Percentiles rank a stretch among this genome's conserved stretches.
phyloP scores from a whole-genome alignment of 2,888 invertebrate genomes.

The Epicampocera succincta region DNA sequence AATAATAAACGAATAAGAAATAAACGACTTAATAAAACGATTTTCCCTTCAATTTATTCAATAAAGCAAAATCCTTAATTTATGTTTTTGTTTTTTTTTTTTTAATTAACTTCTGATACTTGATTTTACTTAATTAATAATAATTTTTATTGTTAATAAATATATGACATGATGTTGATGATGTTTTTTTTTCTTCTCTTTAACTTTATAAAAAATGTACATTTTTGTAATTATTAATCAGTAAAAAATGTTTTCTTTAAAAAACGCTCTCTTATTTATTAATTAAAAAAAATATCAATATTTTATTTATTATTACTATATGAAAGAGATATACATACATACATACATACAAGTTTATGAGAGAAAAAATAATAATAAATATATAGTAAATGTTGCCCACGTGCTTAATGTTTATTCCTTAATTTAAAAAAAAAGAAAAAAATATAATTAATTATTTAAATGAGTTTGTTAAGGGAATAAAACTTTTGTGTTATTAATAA shows the following conservation, averaged over 20 bases:
- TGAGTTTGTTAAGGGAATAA: not conserved
- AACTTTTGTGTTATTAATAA: constrained; percentile 32
- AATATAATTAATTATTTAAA: constrained; percentile 68
- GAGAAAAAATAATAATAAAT: constrained; percentile 8
- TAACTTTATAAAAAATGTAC: constrained; percentile 12
- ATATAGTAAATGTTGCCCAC: constrained; percentile 57
- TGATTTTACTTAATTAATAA: constrained; percentile 27
- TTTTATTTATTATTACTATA: constrained; percentile 36
- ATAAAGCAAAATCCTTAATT: not conserved
- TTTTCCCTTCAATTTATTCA: not conserved
- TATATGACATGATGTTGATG: not conserved
- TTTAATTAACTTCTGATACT: constrained; percentile 3
- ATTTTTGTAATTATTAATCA: constrained; percentile 70
- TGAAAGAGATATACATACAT: constrained; percentile 14
- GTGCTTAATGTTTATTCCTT: constrained; percentile 66
- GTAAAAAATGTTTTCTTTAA: constrained; percentile 25
- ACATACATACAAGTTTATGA: no score
- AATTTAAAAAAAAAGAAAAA: constrained; percentile 65
- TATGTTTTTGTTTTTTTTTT: no score
- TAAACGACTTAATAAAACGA: constrained; percentile 54
- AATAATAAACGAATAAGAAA: constrained; percentile 45
- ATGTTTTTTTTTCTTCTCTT: not conserved
- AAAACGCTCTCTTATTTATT: constrained; percentile 66
- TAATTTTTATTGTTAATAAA: not conserved
- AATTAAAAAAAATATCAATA: constrained; percentile 24